Evolutionary conservation across 2,113 vertebrate species (phyloP).

Genomic region (Theristicus caerulescens): DNA sequence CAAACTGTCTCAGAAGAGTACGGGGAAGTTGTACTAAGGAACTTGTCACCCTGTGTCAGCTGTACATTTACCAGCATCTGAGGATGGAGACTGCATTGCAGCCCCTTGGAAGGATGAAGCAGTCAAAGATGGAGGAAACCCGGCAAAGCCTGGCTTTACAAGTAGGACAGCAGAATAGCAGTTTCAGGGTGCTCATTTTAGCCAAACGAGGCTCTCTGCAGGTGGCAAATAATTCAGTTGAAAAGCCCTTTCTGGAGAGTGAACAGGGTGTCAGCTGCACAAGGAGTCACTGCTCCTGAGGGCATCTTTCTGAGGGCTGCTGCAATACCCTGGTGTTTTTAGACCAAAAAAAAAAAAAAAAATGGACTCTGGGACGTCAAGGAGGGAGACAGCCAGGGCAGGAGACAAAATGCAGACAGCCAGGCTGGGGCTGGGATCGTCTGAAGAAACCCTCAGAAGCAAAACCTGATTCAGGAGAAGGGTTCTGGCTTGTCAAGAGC

Average conservation of each 20-base stretch:
- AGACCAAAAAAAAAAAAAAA: background rate
- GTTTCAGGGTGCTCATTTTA: background rate
- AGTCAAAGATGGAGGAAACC: background rate
- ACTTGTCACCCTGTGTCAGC: background rate
- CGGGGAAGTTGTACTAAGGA: background rate
- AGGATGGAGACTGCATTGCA: background rate
- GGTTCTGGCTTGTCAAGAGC: constrained; percentile 34
- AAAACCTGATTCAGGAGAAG: constrained; percentile 45
- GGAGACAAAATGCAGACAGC: background rate
- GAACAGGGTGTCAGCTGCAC: background rate
- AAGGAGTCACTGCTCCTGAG: background rate
- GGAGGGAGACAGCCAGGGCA: background rate
- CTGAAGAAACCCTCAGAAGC: background rate
- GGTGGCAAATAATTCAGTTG: background rate
- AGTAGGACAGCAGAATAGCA: background rate
- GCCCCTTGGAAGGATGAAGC: background rate
- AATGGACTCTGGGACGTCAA: background rate
- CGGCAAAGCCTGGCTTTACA: background rate
- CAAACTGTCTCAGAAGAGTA: background rate
- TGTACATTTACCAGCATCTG: background rate
- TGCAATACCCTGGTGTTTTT: background rate
- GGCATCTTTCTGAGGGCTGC: background rate
- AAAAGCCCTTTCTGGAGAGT: background rate
- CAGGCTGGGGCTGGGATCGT: background rate
- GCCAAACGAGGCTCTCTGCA: background rate